Evolutionary conservation across 2,888 invertebrate species (phyloP), one percentile per base, ranked within the genome.

Genomic region (Galerucella nymphaeae): DNA sequence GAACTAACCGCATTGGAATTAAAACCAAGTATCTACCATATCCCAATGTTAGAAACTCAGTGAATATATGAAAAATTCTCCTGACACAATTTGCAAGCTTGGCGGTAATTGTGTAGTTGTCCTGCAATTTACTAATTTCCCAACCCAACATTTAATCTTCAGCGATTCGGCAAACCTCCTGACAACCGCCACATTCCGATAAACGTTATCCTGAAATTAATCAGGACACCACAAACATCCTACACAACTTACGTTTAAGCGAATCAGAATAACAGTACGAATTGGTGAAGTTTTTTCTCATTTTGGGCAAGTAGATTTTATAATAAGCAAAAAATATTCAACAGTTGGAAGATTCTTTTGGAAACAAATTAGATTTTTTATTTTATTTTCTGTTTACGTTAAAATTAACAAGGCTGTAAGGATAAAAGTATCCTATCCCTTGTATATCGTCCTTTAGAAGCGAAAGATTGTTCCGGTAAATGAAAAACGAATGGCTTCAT

Each of bases 181-280:
- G 58, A 58, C 58, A 58, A 30, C 58, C 58, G 23, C 58, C 58
- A 58, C 58, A 58, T 58, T 58, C 58, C 58, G 58, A 58, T 58
- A 58, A 58, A 58, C 58, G 58, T 58, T 58, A 58, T 58, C 58
- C 23, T 30, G 30, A 23, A 58, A 58, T 58, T 58, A 58, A 58
- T 58, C 58, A 30, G 58, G 58, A 13, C 16, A 58, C 58, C 58
- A 30, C 58, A 58, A 58, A 58, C 30, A 58, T 58, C 58, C 58
- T 30, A 58, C 30, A 30, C 13, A 58, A 58, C 58, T 58, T 58
- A 58, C 30, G 23, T 58, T 58, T 30, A 58, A 58, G 14, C 58
- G 9, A 58, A 58, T 58, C 23, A 57, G 23, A 57, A 11, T 57
- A 23, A 20, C 20, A 53, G 16, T 16, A 18, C 10, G 16, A 53